Evolutionary conservation across 2,888 invertebrate genomes (phyloP).

Genomic region (Agrotis ipsilon): DNA sequence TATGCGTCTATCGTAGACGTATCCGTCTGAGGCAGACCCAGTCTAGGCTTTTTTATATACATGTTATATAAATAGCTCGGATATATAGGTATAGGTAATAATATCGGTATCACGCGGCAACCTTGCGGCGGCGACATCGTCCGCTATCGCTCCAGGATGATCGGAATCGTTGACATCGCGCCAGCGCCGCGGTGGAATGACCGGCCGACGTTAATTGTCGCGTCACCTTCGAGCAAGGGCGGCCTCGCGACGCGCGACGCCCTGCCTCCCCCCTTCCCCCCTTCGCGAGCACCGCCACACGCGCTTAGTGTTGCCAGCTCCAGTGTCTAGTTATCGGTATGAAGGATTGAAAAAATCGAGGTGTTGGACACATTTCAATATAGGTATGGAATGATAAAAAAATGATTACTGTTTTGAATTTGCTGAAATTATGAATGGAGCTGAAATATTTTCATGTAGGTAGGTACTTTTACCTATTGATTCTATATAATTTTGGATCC

Average conservation of each 20-base stretch:
- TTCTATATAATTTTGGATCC: too few species aligned
- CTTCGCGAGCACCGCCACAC: conserved; percentile 33
- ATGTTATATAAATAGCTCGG: conserved; percentile 54
- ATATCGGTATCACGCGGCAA: conserved; percentile 63
- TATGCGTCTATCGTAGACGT: conserved; percentile 1
- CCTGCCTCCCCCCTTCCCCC: conserved; percentile 52
- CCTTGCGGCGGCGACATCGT: conserved; percentile 75
- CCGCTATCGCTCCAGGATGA: conserved; percentile 84
- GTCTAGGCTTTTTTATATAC: conserved; percentile 50
- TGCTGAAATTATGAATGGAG: too few species aligned
- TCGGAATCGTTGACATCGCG: conserved; percentile 89
- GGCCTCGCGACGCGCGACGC: conserved; percentile 75
- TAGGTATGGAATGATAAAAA: too few species aligned
- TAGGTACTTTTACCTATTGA: too few species aligned
- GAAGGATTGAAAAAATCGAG: too few species aligned
- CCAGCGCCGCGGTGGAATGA: conserved; percentile 85
- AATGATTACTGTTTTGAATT: too few species aligned
- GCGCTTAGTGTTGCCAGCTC: background rate
- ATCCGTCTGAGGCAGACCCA: conserved; percentile 16
- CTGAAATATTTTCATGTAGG: too few species aligned
- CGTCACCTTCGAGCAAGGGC: conserved; percentile 89
- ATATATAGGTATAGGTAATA: conserved; percentile 47
- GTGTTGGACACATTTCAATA: too few species aligned
- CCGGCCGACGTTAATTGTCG: conserved; percentile 89
- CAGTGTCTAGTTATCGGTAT: too few species aligned